phyloP scores from a whole-genome alignment of 2,888 invertebrate genomes.

The Cyrtodaria siliqua region DNA sequence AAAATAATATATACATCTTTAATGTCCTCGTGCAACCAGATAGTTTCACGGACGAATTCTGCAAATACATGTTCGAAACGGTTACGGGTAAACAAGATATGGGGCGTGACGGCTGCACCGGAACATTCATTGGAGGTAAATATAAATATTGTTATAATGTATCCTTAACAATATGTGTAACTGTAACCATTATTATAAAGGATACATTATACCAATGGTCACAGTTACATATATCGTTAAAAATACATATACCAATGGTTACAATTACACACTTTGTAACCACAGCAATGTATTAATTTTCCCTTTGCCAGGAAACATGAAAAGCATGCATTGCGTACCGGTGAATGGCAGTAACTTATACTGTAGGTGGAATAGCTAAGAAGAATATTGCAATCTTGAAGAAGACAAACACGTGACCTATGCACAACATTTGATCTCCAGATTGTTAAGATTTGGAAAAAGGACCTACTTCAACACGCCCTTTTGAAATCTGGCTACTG shows the following conservation, averaged over 20 bases:
- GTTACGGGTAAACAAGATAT: neutral
- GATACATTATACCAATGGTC: no score
- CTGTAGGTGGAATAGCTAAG: slow-evolving; percentile 45
- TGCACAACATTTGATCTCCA: slow-evolving; percentile 26
- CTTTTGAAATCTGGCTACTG: slow-evolving; percentile 72
- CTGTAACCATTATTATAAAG: no score
- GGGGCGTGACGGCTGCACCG: slow-evolving; percentile 37
- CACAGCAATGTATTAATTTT: neutral
- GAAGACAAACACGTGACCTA: slow-evolving; percentile 12
- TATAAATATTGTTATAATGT: no score
- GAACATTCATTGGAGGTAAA: slow-evolving; percentile 45
- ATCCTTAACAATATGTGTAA: no score
- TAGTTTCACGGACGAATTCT: no score
- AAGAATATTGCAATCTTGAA: no score
- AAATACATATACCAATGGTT: no score
- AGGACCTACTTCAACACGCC: slow-evolving; percentile 72
- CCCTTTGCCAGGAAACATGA: slow-evolving; percentile 52
- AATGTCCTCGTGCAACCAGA: slow-evolving; percentile 49
- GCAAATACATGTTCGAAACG: slow-evolving; percentile 26
- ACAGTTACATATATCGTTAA: no score
- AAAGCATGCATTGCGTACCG: slow-evolving; percentile 36
- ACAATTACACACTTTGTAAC: no score
- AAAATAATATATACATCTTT: slow-evolving; percentile 36
- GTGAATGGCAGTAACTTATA: slow-evolving; percentile 37
- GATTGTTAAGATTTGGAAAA: slow-evolving; percentile 52